Conservation (phyloP, 2,797 vertebrate species). For the Eremophila alpestris region DNA sequence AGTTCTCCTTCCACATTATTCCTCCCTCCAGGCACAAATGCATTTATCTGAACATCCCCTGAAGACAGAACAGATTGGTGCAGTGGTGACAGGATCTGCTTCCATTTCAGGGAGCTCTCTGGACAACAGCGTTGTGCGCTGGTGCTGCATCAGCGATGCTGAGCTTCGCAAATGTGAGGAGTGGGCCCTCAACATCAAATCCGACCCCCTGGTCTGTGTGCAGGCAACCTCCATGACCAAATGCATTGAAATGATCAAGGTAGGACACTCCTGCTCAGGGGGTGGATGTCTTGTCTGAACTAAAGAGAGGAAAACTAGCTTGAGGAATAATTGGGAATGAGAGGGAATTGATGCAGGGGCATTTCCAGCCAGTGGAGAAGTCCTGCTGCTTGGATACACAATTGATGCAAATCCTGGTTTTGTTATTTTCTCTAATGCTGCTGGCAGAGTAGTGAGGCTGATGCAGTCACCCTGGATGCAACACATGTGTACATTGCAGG, state of each 20-base stretch:
- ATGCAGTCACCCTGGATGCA: slow-evolving; percentile 88
- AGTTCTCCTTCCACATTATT: neutral
- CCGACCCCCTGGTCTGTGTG: slow-evolving; percentile 88
- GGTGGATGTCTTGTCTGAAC: neutral
- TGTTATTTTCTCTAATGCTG: neutral
- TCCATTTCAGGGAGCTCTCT: slow-evolving; percentile 84
- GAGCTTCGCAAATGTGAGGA: slow-evolving; percentile 90
- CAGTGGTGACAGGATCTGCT: neutral
- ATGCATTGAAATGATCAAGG: slow-evolving; percentile 92
- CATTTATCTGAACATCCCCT: neutral
- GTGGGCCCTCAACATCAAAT: slow-evolving; percentile 89
- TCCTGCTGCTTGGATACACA: neutral
- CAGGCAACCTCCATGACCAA: slow-evolving; percentile 82
- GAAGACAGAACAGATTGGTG: neutral
- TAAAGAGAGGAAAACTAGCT: neutral
- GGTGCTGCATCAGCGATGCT: slow-evolving; percentile 90
- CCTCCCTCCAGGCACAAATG: neutral
- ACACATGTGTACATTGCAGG: slow-evolving; percentile 88
- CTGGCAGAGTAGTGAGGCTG: slow-evolving; percentile 87
- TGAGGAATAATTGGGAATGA: neutral
- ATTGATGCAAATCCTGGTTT: neutral
- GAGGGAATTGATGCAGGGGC: neutral
- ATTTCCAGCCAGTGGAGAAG: neutral
- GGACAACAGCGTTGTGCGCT: slow-evolving; percentile 89
- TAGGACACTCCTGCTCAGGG: neutral